Evolutionary conservation across 1,140 invertebrate species (phyloP), one percentile per base, ranked within the genome.

Genomic region (Galendromus occidentalis): DNA sequence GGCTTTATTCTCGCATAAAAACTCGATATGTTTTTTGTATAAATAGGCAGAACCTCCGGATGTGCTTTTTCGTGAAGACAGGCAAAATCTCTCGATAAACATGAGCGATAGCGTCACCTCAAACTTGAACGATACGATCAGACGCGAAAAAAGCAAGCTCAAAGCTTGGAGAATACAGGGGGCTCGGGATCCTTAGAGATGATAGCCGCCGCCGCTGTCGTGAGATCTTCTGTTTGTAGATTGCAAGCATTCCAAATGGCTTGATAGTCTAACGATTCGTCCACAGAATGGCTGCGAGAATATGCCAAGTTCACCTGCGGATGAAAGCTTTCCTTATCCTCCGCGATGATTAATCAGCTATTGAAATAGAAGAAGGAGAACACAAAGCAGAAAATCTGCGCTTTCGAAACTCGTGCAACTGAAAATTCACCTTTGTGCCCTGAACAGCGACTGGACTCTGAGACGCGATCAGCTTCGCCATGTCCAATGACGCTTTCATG

Each of bases 391-490:
- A 30, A 20, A 39, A 69, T 18, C 4, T 9, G 33, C 9, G 33
- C 4, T 39, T 39, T 39, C 33, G n/a, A 6, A 68, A 28, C 22
- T 47, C 59, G 67, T 65, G 63, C 68, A 72, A 29, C 71, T 66
- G 0, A 72, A 96, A 69, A 69, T 78, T 86, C 64, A 82, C 75
- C 75, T 98, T 98, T 0, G 87, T 87, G 7, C 83, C 83, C 77
- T 96, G 91, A 14, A 97, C 85, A 1, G 91, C 93, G 29, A 97
- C 84, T 7, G 94, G 94, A 79, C 90, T 94, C 76, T 91, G 91
- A n/a, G 71, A 73, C 14, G 91, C 87, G 69, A 98, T 95, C 44
- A 77, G 69, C 70, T 81, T 79, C 28, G 91, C 93, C 65, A 90
- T 66, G 30, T 83, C 78, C 1, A 92, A 65, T 0, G 86, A 85